Base-by-base conservation (phyloP, 2,888 invertebrate genomes). In the Caenorhabditis sp. region DNA sequence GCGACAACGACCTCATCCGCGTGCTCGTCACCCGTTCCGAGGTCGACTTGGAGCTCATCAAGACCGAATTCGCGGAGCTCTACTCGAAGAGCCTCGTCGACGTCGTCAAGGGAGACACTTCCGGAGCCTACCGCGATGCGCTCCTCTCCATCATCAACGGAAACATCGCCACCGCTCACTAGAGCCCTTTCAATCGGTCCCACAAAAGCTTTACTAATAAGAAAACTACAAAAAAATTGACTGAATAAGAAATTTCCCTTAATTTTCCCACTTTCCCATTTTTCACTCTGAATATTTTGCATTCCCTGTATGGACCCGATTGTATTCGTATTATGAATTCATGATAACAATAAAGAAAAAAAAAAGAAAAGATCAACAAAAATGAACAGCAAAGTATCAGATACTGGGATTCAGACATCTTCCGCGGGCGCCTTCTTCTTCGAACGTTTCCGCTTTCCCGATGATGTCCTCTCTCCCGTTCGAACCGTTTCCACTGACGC, bases 41-140 rank as follows among this genome's bases (percentile, higher is more conserved):
- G 41, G 81, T 83, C 66, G 95, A 95, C 89, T 92, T 95, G 92
- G 93, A 92, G 0, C 94, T 95, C 86, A 94, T 95, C 86, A 94
- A 94, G 83, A 92, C 92, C 78, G 93, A 93, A 86, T 96, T 93
- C 90, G 92, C 93, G 46, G 77, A 75, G 30, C 66, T 84, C 56
- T 85, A 82, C 82, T 66, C 75, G 43, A 86, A 84, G 71, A 48
- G 80, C 7, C 77, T 87, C 43, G 81, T 81, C 37, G 82, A 84
- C 8, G 58, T 77, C 24, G 84, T 86, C 63, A 80, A 82, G 80
- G 77, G 77, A 32, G 78, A 78, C 63, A 78, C 78, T 2, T 78
- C 78, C 13, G 89, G 89, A 55, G 78, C 85, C 9, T 89, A 89
- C 74, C 79, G 87, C 22, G 83, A 87, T 32, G 88, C 85, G 9